phyloP scores from a whole-genome alignment of 2,797 vertebrate species.

The Platyrinchus mystaceus region DNA sequence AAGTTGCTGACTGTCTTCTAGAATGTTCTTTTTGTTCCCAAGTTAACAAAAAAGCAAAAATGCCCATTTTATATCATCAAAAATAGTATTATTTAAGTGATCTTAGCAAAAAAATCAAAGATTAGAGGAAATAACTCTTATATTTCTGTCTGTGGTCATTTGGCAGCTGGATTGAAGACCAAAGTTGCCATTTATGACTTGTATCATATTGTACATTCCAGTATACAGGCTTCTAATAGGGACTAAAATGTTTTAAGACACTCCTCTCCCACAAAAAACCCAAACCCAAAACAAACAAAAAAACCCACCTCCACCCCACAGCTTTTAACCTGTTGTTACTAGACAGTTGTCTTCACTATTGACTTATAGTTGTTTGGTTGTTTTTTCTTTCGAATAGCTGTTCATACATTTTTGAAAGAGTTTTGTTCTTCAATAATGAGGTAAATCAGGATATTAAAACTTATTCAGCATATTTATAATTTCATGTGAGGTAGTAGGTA shows the following conservation, averaged over 20 bases:
- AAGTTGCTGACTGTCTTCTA: neutral
- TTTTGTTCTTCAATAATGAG: neutral
- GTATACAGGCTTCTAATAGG: neutral
- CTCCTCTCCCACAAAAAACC: accelerated
- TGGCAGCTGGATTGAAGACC: neutral
- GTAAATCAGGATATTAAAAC: neutral
- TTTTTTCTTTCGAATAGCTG: neutral
- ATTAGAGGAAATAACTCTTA: neutral
- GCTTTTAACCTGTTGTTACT: neutral
- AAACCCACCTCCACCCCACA: accelerated
- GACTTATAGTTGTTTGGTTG: neutral
- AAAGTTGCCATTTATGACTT: neutral
- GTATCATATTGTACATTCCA: neutral
- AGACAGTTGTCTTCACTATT: neutral
- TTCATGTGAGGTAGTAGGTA: neutral
- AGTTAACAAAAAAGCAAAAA: neutral
- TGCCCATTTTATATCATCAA: neutral
- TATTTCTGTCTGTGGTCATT: neutral
- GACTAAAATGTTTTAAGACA: neutral
- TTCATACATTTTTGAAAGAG: neutral
- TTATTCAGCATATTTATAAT: neutral
- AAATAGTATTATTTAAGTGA: neutral
- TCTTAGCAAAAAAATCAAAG: neutral
- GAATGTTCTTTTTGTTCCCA: neutral
- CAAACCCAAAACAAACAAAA: neutral